Conservation (phyloP, 2,113 vertebrate genomes). For the Tenrec ecaudatus region DNA sequence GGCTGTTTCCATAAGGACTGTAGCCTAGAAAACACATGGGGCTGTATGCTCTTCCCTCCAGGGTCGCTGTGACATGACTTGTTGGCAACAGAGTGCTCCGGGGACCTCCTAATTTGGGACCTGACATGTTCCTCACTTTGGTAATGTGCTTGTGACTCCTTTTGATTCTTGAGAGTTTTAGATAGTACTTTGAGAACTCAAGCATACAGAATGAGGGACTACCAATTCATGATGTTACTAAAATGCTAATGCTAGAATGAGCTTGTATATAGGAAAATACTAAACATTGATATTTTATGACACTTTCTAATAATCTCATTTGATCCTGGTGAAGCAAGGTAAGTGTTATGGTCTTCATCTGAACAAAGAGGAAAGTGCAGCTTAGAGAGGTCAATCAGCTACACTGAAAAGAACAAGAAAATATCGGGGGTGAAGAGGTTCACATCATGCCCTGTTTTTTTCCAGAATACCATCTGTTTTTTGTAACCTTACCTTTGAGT, state of each 20-base stretch:
- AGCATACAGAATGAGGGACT: background rate
- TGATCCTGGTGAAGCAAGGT: background rate
- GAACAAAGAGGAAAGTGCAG: background rate
- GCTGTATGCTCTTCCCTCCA: no score
- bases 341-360: background rate
- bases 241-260: background rate
- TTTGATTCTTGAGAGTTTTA: conserved; percentile 6
- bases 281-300: background rate
- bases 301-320: background rate
- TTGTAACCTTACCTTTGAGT: background rate
- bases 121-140: background rate
- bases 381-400: background rate
- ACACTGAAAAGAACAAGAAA: background rate
- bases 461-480: background rate
- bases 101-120: background rate
- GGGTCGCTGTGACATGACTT: background rate
- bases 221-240: background rate
- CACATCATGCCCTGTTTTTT: background rate
- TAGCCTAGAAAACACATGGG: no score
- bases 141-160: background rate
- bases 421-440: background rate
- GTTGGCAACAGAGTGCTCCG: background rate
- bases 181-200: background rate
- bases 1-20: no score
- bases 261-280: no score